These are phyloP conservation scores for Galeopterus variegatus DNA, from an alignment of 2,113 vertebrate genomes.

Conservation along the genomic window DNA sequence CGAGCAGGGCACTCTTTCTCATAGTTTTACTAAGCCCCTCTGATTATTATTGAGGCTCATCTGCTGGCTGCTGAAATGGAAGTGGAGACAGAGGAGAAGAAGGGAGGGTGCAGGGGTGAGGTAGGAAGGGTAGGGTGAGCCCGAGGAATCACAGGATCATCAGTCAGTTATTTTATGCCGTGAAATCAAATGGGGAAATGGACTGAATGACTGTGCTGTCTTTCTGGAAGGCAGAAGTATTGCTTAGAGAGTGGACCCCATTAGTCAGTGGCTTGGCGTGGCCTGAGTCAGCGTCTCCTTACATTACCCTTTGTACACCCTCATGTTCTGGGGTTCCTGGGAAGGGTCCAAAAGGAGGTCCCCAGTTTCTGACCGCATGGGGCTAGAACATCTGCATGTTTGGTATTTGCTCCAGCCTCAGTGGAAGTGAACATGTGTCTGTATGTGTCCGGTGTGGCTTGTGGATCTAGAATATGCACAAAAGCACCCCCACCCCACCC, in stretches of 20 bases:
- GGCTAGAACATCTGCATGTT: neutral
- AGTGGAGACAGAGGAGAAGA: neutral
- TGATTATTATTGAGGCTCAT: neutral
- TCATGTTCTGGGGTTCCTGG: neutral
- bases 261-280: conserved; percentile 46
- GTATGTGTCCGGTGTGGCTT: neutral
- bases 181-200: neutral
- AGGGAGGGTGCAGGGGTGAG: neutral
- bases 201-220: neutral
- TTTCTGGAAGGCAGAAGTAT: conserved; percentile 27
- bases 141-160: neutral
- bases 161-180: neutral
- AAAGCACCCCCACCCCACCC: neutral
- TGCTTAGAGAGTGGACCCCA: neutral
- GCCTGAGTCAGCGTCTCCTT: conserved; percentile 37
- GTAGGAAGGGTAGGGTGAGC: neutral
- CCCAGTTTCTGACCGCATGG: neutral
- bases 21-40: neutral
- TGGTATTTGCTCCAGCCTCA: neutral
- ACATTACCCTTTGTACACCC: neutral
- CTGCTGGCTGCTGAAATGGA: neutral
- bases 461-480: neutral
- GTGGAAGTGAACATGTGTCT: neutral
- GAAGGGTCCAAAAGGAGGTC: conserved; percentile 12
- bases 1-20: neutral